phyloP scores from a whole-genome alignment of 53 echinoderm and acorn worm genomes.

The Holothuria scabra region DNA sequence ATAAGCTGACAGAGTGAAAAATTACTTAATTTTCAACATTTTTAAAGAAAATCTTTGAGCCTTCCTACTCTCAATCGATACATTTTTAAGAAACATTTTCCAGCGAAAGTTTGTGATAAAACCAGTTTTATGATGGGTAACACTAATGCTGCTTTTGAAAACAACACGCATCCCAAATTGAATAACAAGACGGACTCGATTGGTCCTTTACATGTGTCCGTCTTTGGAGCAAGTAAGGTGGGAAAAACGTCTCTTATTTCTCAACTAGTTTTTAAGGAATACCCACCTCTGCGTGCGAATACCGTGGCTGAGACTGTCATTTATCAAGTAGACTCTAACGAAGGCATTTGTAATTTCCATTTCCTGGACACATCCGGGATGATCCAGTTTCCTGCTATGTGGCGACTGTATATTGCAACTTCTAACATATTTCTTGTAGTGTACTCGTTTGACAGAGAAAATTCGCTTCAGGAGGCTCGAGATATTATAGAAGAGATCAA shows the following conservation, averaged over 20 bases:
- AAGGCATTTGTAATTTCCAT: neutral
- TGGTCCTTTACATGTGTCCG: neutral
- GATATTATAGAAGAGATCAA: constrained; percentile 14
- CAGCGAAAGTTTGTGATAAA: no score
- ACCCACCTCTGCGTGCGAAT: neutral
- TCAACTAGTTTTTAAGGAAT: neutral
- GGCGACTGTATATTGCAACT: neutral
- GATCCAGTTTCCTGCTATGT: neutral
- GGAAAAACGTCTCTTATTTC: neutral
- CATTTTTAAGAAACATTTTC: no score
- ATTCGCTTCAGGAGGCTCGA: constrained; percentile 8
- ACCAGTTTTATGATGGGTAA: no score
- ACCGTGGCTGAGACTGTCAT: neutral
- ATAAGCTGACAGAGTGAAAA: no score
- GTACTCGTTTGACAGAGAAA: constrained; percentile 22
- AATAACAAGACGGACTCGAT: no score
- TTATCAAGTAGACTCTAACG: neutral
- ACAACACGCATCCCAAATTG: no score
- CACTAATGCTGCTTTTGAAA: no score
- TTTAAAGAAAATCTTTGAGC: no score
- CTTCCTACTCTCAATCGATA: no score
- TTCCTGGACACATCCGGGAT: constrained; percentile 10
- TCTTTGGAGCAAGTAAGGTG: neutral
- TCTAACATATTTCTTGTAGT: constrained; percentile 1
- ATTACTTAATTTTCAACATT: no score